Conservation (phyloP, 2,888 invertebrate genomes). For the Plagodis pulveraria region DNA sequence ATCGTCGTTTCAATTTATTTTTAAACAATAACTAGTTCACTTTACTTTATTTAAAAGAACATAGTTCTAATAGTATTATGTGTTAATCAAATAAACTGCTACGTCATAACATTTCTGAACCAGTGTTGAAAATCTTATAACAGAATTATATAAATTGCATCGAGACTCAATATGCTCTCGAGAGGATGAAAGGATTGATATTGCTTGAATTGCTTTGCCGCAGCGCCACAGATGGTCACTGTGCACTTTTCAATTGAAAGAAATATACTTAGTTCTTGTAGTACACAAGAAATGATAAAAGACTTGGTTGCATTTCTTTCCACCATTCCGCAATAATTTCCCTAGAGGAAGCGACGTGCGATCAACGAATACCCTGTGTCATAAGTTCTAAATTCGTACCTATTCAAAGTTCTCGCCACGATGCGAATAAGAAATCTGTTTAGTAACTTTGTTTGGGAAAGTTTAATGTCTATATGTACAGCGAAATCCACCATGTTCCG, state of each 20-base stretch:
- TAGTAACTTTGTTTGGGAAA: constrained; percentile 13
- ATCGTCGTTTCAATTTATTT: no score
- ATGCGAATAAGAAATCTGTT: constrained; percentile 17
- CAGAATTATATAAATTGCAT: not conserved
- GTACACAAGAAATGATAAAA: not conserved
- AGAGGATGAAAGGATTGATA: not conserved
- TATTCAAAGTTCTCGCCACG: constrained; percentile 13
- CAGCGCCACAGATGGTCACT: no score
- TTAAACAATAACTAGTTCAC: no score
- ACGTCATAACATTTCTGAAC: no score
- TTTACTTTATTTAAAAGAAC: no score
- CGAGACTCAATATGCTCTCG: not conserved
- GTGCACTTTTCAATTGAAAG: not conserved
- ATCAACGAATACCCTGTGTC: constrained; percentile 1
- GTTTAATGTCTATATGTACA: constrained; percentile 9
- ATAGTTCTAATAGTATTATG: no score
- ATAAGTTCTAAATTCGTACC: not conserved
- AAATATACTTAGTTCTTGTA: not conserved
- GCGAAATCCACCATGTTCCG: not conserved
- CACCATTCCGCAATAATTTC: constrained; percentile 20
- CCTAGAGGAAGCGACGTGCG: constrained; percentile 7
- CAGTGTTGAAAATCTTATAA: no score
- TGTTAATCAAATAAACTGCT: no score
- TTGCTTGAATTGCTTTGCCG: no score
- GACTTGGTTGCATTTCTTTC: constrained; percentile 2